Evolutionary conservation across 2,113 vertebrate genomes (phyloP).

Genomic region (Rhagologus leucostigma): DNA sequence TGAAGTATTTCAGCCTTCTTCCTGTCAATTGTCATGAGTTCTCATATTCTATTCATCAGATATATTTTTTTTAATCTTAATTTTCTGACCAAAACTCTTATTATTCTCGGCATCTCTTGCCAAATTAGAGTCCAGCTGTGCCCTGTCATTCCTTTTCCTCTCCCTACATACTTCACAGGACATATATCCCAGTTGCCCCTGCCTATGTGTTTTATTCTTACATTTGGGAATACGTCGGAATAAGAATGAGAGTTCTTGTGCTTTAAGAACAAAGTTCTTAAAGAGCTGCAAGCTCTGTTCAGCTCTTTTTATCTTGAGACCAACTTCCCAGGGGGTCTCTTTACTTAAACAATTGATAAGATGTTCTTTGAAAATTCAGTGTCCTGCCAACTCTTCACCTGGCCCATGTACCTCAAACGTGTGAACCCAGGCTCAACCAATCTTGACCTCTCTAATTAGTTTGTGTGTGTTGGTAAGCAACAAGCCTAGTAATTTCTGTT

Average conservation of each 20-base stretch:
- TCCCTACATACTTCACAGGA: neutral
- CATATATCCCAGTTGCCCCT: neutral
- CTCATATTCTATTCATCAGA: neutral
- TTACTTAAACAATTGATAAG: neutral
- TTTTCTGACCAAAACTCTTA: neutral
- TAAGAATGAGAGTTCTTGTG: neutral
- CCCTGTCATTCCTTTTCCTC: neutral
- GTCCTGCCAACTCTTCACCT: neutral
- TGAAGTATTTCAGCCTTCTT: neutral
- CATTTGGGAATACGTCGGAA: neutral
- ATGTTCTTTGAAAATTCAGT: neutral
- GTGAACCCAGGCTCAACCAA: neutral
- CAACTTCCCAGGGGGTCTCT: neutral
- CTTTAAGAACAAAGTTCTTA: neutral
- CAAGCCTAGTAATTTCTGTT: neutral
- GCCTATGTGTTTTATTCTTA: neutral
- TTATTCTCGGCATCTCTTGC: neutral
- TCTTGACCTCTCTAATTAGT: neutral
- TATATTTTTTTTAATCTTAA: neutral
- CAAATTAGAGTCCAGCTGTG: neutral
- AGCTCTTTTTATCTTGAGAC: neutral
- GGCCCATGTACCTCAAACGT: neutral
- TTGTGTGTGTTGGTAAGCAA: neutral
- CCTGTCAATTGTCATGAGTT: too few species aligned
- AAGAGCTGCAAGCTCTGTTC: neutral